phyloP scores from a whole-genome alignment of 2,113 vertebrate genomes.

The Mesembrinibis cayennensis region DNA sequence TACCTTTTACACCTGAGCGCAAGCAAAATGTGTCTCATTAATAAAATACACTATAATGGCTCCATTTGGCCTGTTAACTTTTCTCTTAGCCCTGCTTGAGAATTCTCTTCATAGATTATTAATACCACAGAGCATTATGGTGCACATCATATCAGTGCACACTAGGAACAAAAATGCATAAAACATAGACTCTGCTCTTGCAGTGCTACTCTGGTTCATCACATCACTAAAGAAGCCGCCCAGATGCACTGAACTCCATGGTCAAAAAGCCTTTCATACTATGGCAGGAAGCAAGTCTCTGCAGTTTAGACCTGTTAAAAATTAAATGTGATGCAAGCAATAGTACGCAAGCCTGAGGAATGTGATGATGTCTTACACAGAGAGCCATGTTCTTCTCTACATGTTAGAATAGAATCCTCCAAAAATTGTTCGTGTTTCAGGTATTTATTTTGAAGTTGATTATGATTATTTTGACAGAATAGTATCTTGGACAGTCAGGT shows the following conservation, averaged over 20 bases:
- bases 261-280: not conserved
- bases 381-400: not conserved
- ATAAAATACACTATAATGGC: slow-evolving; percentile 43
- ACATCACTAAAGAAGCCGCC: not conserved
- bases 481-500: not conserved
- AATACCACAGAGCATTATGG: not conserved
- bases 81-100: slow-evolving; percentile 8
- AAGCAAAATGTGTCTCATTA: slow-evolving; percentile 18
- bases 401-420: fast-evolving
- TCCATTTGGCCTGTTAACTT: slow-evolving; percentile 38
- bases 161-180: slow-evolving; percentile 34
- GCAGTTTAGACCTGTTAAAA: not conserved
- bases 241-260: not conserved
- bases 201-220: not conserved
- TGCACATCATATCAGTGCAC: slow-evolving; percentile 14
- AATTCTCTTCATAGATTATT: slow-evolving; percentile 45
- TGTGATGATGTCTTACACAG: not conserved
- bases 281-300: not conserved
- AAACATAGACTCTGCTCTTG: not conserved
- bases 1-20: not conserved
- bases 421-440: not conserved
- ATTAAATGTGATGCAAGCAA: not conserved
- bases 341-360: not conserved
- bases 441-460: not conserved
- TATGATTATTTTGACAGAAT: not conserved